Base-by-base conservation (phyloP, 1,140 invertebrate species). In the Drosophila ercepeae region DNA sequence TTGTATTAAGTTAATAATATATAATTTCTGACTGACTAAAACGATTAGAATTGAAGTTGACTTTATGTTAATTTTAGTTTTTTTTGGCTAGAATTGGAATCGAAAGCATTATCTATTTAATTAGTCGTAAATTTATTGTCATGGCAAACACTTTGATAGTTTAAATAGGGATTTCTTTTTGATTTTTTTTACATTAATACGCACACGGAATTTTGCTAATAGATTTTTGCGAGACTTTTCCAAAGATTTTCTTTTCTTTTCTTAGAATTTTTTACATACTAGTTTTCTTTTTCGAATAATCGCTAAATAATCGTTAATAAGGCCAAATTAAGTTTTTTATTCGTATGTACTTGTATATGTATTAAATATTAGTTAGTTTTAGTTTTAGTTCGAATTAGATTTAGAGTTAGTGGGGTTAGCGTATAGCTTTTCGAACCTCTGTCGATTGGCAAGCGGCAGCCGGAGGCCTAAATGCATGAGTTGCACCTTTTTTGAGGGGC, bases 231-330 rank as follows among this genome's bases (percentile, higher is more conserved):
- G 68, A 76, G 81, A 81, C 81, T 84, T 84, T 86, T 86, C 72
- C 81, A 84, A 86, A 84, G 44, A 45, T 44, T 64, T 55, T 51
- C 32, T 18, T 57, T 73, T 61, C 49, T 21, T 42, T 50, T 46
- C 2, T n/a, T n/a, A n/a, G n/a, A n/a, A 7, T 45, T 50, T 69
- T 67, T 64, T 67, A 71, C 45, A 48, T 32, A 27, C 63, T 59
- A 59, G 27, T 45, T 65, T 59, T 70, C n/a, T n/a, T n/a, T n/a
- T n/a, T n/a, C n/a, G 45, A 63, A 27, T 46, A 34, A 53, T 59
- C 67, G 60, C 81, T 86, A 88, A 88, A 88, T 88, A 88, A 88
- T 88, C 61, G 70, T 88, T 88, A 82, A 81, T 88, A 88, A 88
- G 82, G 82, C 82, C 82, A 88, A 88, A 88, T 88, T 81, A 88